Conservation (phyloP, 2,888 invertebrate species). For the Drosophila picticornis region DNA sequence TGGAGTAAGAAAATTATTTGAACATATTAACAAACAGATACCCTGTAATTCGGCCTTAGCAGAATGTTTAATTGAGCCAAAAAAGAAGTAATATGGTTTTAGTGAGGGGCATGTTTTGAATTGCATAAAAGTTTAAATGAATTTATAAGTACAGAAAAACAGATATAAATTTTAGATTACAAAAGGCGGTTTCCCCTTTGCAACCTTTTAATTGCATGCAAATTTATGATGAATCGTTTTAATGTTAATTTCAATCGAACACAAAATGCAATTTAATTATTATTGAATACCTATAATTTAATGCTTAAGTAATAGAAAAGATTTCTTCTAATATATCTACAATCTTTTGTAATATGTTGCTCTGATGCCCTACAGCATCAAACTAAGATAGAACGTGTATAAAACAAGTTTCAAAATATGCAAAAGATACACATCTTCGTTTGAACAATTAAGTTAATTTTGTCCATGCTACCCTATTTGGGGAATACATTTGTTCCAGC, state of each 20-base stretch:
- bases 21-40: slow-evolving; percentile 4
- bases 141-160: background rate
- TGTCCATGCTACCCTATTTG: background rate
- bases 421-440: background rate
- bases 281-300: background rate
- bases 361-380: background rate
- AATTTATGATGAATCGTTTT: background rate
- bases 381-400: background rate
- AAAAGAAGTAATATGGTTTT: background rate
- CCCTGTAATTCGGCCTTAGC: slow-evolving; percentile 2
- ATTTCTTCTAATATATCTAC: background rate
- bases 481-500: background rate
- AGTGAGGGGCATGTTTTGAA: background rate
- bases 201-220: background rate
- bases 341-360: background rate
- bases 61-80: background rate
- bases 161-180: background rate
- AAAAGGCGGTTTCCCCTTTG: background rate
- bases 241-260: background rate
- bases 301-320: background rate
- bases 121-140: background rate
- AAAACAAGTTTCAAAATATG: background rate
- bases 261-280: background rate
- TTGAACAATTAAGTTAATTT: background rate
- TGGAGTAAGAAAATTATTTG: background rate